Percentiles rank a stretch among this genome's conserved stretches.
These are phyloP conservation scores for Sternarchorhynchus goeldii DNA, from an alignment of 2,797 vertebrate genomes.

Conservation along the genomic window DNA sequence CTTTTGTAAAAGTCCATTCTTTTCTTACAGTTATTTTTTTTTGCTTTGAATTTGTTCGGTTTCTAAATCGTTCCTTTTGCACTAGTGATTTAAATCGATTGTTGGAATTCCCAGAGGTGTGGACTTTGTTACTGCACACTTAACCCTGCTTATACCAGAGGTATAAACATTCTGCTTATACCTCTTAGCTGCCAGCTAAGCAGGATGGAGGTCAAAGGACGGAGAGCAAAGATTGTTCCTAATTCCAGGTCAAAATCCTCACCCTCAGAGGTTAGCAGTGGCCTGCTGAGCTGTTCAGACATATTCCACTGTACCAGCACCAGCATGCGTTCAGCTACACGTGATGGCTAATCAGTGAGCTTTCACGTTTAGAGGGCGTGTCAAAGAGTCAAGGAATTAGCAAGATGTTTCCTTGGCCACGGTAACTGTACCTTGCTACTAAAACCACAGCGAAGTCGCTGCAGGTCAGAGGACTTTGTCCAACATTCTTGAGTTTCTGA, in stretches of 20 bases:
- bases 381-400: constrained; percentile 1
- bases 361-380: no score
- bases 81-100: not conserved
- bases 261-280: not conserved
- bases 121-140: not conserved
- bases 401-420: no score
- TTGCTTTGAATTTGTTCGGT: no score
- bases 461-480: not conserved
- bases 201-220: not conserved
- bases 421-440: no score
- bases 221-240: not conserved
- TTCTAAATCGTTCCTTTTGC: not conserved
- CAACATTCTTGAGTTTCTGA: not conserved
- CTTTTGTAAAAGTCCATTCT: no score
- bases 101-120: not conserved
- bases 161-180: no score
- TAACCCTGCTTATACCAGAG: constrained; percentile 9
- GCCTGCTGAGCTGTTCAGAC: constrained; percentile 11
- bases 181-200: not conserved
- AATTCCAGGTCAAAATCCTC: constrained; percentile 19
- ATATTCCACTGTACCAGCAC: not conserved
- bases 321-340: no score
- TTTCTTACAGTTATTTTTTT: no score
- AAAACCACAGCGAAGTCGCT: no score
- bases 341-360: no score